phyloP scores from a whole-genome alignment of 2,113 vertebrate genomes.

The Anolis carolinensis region DNA sequence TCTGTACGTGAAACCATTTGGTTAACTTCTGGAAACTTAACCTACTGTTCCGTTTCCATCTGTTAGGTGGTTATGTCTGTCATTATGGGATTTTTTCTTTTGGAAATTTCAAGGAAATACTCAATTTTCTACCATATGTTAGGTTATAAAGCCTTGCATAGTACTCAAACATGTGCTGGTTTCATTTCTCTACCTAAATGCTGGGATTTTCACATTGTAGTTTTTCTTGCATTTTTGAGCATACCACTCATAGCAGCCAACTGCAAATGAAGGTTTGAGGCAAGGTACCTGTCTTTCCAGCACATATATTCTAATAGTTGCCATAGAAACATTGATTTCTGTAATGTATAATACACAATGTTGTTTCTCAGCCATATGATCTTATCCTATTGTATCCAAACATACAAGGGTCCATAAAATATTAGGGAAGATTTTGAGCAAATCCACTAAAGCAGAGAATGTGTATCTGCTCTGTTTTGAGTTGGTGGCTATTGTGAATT shows the following conservation, averaged over 20 bases:
- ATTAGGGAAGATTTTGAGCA: neutral
- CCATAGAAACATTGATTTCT: neutral
- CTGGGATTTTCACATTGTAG: neutral
- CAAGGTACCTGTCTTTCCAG: neutral
- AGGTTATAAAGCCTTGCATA: neutral
- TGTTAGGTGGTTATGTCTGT: neutral
- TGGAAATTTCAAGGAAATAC: neutral
- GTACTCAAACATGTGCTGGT: neutral
- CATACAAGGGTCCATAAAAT: neutral
- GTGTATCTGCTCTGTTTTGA: neutral
- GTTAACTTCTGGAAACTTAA: neutral
- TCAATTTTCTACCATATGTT: conserved; percentile 1
- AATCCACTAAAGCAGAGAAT: neutral
- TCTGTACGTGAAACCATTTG: neutral
- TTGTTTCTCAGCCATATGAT: neutral
- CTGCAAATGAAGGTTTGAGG: neutral
- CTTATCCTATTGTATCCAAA: neutral
- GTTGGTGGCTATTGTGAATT: too few species aligned
- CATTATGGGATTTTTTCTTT: neutral
- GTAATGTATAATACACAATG: neutral
- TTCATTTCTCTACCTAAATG: neutral
- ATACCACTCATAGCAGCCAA: neutral
- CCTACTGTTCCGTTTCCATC: neutral
- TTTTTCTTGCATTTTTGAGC: neutral
- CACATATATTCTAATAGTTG: neutral